Evolutionary conservation across 2,797 vertebrate species (phyloP), one percentile per base, ranked within the genome.

Genomic region (Paramormyrops hopkinsi): DNA sequence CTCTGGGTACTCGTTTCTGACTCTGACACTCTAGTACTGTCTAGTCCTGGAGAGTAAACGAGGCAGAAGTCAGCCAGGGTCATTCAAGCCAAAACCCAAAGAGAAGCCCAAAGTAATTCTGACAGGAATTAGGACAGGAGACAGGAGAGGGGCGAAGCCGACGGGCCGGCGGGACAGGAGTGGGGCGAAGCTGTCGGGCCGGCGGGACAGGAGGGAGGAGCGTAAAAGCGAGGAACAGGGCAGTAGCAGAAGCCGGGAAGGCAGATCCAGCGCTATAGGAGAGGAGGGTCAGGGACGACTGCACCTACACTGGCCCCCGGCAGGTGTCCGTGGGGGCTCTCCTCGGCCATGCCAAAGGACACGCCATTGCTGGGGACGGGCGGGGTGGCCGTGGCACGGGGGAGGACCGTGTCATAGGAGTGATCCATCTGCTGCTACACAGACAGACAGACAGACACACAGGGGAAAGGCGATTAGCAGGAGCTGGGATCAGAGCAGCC

Each of bases 331-430:
- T 84, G 89, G 89, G 0, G 88, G 3, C 0, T 93, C 6, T 95
- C 95, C 88, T 95, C 93, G 0, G 94, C 95, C 41, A 89, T 94
- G 88, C 96, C 91, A 1, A 91, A 96, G 0, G 97, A 96, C 56
- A 94, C 96, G 92, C 95, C 95, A 51, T 96, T 96, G 94, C 95
- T 94, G 85, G 93, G 92, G 79, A 91, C 91, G 0, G 96, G 95
- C 90, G 96, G 95, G 94, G 92, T 91, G 50, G 95, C 92, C 25
- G 96, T 96, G 2, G 97, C 98, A 9, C 98, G 94, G 83, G 98
- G 98, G 91, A 99, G 97, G 91, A 95, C 92, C 90, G 96, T 91
- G 0, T 97, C 96, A 0, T 93, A 97, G 41, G 95, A 91, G 9
- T 92, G 89, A 53, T 96, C 96, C 0, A 89, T 33, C 92, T 96